These are phyloP conservation scores for Lagodon rhomboides DNA, from an alignment of 2,797 vertebrate species.

Conservation along the genomic window DNA sequence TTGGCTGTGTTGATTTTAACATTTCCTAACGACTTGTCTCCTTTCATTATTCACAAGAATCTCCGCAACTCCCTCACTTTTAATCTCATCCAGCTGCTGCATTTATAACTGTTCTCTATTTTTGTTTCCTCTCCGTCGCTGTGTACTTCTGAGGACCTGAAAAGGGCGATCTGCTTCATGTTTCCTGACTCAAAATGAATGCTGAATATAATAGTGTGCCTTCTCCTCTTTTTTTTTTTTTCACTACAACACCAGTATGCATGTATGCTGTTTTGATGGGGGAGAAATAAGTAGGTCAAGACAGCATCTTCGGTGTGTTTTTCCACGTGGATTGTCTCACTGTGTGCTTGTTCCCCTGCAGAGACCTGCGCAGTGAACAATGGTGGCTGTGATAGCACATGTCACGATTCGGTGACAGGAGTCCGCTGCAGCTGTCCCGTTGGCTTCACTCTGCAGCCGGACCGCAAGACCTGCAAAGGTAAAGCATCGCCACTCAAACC, in stretches of 20 bases:
- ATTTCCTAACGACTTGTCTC: constrained; percentile 30
- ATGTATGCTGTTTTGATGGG: constrained; percentile 43
- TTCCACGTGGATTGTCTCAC: constrained; percentile 52
- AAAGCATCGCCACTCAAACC: constrained; percentile 45
- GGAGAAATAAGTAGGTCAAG: constrained; percentile 55
- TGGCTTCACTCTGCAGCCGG: constrained; percentile 95
- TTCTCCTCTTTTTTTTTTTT: constrained; percentile 6
- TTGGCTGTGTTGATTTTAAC: constrained; percentile 49
- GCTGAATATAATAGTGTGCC: constrained; percentile 25
- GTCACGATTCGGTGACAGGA: constrained; percentile 94
- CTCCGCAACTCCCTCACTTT: constrained; percentile 24
- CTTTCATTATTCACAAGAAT: constrained; percentile 47
- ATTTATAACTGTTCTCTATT: constrained; percentile 29
- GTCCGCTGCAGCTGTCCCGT: constrained; percentile 99
- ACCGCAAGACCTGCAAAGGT: constrained; percentile 99
- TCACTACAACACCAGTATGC: constrained; percentile 28
- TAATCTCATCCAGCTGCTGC: constrained; percentile 51
- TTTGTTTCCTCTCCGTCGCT: constrained; percentile 30
- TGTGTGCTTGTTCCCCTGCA: constrained; percentile 78
- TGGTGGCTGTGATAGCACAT: constrained; percentile 98
- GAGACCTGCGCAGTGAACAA: constrained; percentile 99
- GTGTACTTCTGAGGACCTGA: constrained; percentile 29
- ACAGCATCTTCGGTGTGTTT: constrained; percentile 34
- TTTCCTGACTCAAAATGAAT: constrained; percentile 39
- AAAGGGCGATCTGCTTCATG: constrained; percentile 39